Evolutionary conservation across 2,888 invertebrate species (phyloP).

Genomic region (Lissocephala sabroskyi): DNA sequence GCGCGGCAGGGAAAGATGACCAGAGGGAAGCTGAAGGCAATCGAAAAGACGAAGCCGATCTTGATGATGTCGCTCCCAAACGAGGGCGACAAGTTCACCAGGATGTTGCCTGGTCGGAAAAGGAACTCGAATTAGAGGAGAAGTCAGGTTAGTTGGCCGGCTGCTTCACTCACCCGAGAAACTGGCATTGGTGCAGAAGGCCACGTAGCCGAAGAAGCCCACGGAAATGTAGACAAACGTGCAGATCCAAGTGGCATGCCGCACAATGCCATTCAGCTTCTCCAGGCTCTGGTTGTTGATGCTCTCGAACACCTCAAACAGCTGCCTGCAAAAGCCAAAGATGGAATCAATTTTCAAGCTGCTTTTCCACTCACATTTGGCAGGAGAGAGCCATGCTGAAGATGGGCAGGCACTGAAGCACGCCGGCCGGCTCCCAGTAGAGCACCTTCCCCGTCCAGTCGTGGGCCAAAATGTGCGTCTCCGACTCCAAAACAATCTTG

Average conservation of each 20-base stretch:
- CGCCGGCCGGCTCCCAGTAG: constrained; percentile 88
- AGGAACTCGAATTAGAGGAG: background rate
- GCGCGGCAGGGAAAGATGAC: constrained; percentile 97
- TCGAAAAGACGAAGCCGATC: constrained; percentile 93
- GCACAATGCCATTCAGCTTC: constrained; percentile 90
- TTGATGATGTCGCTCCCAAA: constrained; percentile 91
- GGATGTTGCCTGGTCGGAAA: constrained; percentile 82
- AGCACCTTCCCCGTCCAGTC: constrained; percentile 83
- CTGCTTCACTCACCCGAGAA: constrained; percentile 76
- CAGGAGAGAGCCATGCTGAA: constrained; percentile 97
- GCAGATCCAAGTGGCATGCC: constrained; percentile 92
- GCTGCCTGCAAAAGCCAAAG: no score
- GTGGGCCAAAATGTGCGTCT: constrained; percentile 80
- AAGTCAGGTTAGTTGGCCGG: background rate
- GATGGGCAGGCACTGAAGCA: constrained; percentile 94
- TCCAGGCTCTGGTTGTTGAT: constrained; percentile 89
- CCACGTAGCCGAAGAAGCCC: constrained; percentile 92
- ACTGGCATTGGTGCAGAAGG: constrained; percentile 81
- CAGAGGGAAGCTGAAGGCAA: constrained; percentile 96
- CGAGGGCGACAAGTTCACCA: constrained; percentile 88
- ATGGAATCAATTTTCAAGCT: no score
- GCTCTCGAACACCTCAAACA: constrained; percentile 94
- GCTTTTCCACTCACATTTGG: constrained; percentile 83
- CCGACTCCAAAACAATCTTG: constrained; percentile 87
- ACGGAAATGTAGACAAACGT: constrained; percentile 91